Percentiles rank a stretch among this genome's conserved stretches.
Evolutionary conservation across 2,113 vertebrate species (phyloP).

Genomic region (Marmota monax): DNA sequence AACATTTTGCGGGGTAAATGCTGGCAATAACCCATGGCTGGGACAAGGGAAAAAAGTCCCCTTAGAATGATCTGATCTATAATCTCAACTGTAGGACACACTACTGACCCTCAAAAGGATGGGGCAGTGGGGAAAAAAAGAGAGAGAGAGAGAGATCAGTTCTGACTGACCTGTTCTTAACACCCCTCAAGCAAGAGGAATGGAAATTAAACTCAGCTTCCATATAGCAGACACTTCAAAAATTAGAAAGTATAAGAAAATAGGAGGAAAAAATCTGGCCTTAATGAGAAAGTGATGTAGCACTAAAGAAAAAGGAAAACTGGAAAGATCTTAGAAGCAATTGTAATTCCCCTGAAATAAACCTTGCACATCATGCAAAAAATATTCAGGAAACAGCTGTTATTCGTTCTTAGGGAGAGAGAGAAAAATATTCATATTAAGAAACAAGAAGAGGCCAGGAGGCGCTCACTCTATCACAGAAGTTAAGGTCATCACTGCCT

Average conservation of each 20-base stretch:
- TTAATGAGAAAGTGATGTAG: not conserved
- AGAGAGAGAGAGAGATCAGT: not conserved
- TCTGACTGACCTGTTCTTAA: not conserved
- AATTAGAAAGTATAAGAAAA: not conserved
- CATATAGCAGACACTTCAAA: not conserved
- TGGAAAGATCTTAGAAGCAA: slow-evolving; percentile 19
- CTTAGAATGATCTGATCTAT: not conserved
- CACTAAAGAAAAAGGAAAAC: not conserved
- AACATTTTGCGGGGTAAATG: not conserved
- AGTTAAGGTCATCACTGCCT: not conserved
- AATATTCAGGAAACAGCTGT: slow-evolving; percentile 49
- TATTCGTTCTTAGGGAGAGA: slow-evolving; percentile 8
- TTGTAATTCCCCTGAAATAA: slow-evolving; percentile 50
- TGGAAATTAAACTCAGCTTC: not conserved
- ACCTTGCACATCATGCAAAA: not conserved
- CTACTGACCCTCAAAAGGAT: not conserved
- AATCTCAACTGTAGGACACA: not conserved
- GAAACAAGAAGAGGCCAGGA: not conserved
- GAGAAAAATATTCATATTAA: slow-evolving; percentile 18
- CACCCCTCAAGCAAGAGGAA: not conserved
- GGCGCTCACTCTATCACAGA: not conserved
- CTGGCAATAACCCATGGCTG: not conserved
- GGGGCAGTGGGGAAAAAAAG: not conserved
- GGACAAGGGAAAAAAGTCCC: not conserved
- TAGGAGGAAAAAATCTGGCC: not conserved